These are phyloP conservation scores for Furcifer pardalis DNA, from an alignment of 2,797 vertebrate species.

Conservation along the genomic window DNA sequence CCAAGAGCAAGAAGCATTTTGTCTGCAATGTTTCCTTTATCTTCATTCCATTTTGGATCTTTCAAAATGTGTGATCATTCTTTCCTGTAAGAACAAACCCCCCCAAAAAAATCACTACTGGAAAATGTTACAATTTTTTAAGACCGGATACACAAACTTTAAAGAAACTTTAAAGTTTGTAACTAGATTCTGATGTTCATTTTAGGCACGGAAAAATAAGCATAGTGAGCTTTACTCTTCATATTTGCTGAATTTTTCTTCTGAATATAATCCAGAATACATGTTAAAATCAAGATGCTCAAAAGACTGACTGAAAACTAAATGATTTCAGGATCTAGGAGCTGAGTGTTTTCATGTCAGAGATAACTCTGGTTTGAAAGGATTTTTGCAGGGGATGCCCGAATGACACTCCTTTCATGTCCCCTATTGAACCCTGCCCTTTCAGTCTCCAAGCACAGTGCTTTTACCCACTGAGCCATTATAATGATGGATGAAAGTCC, in stretches of 20 bases:
- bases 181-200: not conserved
- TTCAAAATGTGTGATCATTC: constrained; percentile 95
- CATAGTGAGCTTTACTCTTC: not conserved
- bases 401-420: too few relatives aligned
- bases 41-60: constrained; percentile 96
- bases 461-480: too few relatives aligned
- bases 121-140: not conserved
- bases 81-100: constrained; percentile 86
- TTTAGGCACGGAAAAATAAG: not conserved
- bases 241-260: not conserved
- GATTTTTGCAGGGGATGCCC: too few relatives aligned
- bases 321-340: not conserved
- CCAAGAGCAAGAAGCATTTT: constrained; percentile 45
- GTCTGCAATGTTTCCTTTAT: constrained; percentile 43
- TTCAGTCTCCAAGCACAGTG: too few relatives aligned
- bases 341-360: too few relatives aligned
- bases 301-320: not conserved
- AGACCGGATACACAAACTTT: not conserved
- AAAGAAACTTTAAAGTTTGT: not conserved
- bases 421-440: too few relatives aligned
- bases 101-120: constrained; percentile 31
- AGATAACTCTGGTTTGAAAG: too few relatives aligned
- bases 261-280: not conserved
- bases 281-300: not conserved
- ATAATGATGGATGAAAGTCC: not conserved